phyloP scores from a whole-genome alignment of 64 coral and sea anemone species.

The Stichodactyla mertensii region DNA sequence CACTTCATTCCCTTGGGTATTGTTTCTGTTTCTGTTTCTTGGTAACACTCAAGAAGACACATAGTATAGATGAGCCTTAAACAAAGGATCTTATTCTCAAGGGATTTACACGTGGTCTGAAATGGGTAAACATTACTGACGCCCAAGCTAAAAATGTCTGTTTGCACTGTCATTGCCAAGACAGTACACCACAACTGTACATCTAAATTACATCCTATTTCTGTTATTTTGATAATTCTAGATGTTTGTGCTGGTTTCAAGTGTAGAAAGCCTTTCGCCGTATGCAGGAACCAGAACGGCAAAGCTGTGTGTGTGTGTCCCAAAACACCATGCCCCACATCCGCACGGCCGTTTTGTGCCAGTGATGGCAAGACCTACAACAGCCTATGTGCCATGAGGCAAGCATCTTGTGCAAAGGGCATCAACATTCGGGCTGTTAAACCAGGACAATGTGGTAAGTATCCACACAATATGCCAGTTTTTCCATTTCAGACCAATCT shows the following conservation, averaged over 20 bases:
- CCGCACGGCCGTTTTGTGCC: neutral
- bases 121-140: too few relatives aligned
- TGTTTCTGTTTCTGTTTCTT: neutral
- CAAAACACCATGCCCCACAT: neutral
- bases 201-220: neutral
- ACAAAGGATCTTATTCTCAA: too few relatives aligned
- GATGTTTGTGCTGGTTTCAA: neutral
- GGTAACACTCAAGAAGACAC: too few relatives aligned
- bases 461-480: neutral
- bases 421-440: neutral
- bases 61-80: too few relatives aligned
- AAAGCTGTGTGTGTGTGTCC: constrained; percentile 12
- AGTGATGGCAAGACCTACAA: constrained; percentile 1
- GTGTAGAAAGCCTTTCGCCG: neutral
- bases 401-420: neutral
- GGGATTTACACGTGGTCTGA: too few relatives aligned
- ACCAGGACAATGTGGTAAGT: constrained; percentile 1
- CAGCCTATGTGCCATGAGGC: neutral
- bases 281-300: neutral
- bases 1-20: too few relatives aligned
- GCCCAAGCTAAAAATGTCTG: too few relatives aligned
- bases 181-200: constrained; percentile 21
- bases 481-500: too few relatives aligned
- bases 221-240: neutral
- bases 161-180: neutral